A percentile compares a stretch with the other conserved stretches of the same genome.
Evolutionary conservation across 2,797 vertebrate species (phyloP).

Genomic region (Chloroceryle inda): DNA sequence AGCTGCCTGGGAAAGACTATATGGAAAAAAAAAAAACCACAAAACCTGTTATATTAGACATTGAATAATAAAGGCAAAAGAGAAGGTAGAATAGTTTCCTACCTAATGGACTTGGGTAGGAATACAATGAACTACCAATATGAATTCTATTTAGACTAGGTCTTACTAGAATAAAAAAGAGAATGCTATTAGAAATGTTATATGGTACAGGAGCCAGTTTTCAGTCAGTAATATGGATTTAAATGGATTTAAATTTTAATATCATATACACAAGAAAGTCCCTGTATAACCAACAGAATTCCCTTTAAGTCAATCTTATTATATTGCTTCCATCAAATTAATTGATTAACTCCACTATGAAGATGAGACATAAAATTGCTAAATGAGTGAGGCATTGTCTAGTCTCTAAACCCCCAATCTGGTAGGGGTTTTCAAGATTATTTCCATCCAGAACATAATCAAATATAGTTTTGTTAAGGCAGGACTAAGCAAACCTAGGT

Average conservation of each 20-base stretch:
- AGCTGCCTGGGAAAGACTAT: background rate
- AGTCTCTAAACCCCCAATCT: background rate
- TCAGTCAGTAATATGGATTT: background rate
- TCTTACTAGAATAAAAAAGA: background rate
- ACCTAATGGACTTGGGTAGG: background rate
- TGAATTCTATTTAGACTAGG: background rate
- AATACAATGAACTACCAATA: background rate
- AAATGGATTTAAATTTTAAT: background rate
- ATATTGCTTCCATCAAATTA: background rate
- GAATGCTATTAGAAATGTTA: background rate
- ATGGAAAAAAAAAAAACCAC: background rate
- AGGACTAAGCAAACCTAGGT: background rate
- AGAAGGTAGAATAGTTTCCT: background rate
- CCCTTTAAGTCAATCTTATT: background rate
- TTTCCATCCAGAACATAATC: background rate
- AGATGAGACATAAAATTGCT: background rate
- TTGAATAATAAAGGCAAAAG: background rate
- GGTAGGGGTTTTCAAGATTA: background rate
- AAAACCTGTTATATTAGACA: background rate
- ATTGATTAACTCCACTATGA: background rate
- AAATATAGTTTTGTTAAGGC: background rate
- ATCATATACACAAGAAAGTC: background rate
- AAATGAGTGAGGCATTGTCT: accelerated
- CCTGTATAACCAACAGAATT: background rate
- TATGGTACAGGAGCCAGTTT: background rate